These are phyloP conservation scores for Urocitellus parryii DNA, from an alignment of 2,113 vertebrate species.

Conservation along the genomic window DNA sequence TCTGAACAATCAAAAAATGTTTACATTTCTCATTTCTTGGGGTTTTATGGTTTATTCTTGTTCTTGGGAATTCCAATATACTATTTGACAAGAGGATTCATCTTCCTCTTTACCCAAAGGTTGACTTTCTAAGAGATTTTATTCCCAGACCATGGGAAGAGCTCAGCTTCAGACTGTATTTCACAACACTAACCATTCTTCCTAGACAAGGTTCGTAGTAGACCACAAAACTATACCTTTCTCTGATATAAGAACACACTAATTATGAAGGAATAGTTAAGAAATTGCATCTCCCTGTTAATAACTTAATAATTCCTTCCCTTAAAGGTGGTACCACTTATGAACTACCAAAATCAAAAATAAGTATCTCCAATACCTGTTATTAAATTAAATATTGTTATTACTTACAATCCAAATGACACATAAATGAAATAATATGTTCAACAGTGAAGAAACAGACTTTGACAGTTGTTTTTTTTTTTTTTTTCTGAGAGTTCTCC, in stretches of 20 bases:
- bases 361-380: not conserved
- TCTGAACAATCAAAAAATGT: not conserved
- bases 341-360: not conserved
- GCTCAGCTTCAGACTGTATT: not conserved
- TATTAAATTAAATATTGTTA: not conserved
- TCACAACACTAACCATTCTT: not conserved
- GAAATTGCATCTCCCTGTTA: conserved; percentile 16
- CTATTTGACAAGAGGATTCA: not conserved
- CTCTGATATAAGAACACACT: not conserved
- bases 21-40: not conserved
- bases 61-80: not conserved
- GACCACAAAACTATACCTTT: not conserved
- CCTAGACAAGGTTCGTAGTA: not conserved
- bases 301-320: not conserved
- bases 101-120: not conserved
- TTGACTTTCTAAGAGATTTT: conserved; percentile 13
- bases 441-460: not conserved
- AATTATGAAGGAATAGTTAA: not conserved
- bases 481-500: not conserved
- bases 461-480: not conserved
- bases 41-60: not conserved
- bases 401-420: not conserved
- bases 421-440: not conserved
- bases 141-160: not conserved
- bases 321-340: not conserved